Evolutionary conservation across 2,888 invertebrate species (phyloP), one percentile per base, ranked within the genome.

Genomic region (Caprella mutica): DNA sequence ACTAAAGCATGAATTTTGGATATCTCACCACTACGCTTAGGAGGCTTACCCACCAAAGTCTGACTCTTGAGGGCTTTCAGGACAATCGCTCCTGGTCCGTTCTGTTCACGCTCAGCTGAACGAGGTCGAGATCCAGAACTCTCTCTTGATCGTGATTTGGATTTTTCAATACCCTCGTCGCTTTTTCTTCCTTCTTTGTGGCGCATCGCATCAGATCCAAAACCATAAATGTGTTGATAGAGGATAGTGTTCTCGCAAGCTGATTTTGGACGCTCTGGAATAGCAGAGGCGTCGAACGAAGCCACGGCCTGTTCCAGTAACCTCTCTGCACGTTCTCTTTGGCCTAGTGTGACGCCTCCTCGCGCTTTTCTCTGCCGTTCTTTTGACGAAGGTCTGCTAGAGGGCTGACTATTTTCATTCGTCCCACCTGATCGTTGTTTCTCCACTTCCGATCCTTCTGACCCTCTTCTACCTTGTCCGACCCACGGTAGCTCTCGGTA

Each of bases 171-270:
- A 6, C 61, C 52, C 43, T 52, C 56, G 33, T 50, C 59, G 38
- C 56, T 59, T 14, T 48, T 52, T 26, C 44, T 39, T 17, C 27
- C 30, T n/a, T 44, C 38, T 33, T 33, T 33, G 19, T 30, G 29
- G 5, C 29, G 27, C 5, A 30, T 35, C 26, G 53, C 40, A n/a
- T 52, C 57, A 8, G 55, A 38, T 19, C 57, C 58, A 6, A 52
- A 50, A 33, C 58, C 56, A 9, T 48, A 29, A 26, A 39, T 56
- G 12, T 51, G 54, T n/a, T 55, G 55, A 39, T 61, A 61, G 19
- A 60, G 43, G 33, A 58, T 58, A 12, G 60, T 60, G 60, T 58
- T 64, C 35, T 64, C 64, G 43, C 64, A 64, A 51, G 64, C 64
- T 27, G 64, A 64, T 46, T 64, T 64, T 2, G 64, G 64, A 24